These are phyloP conservation scores for Caranx melampygus DNA, from an alignment of 2,113 vertebrate genomes.

Conservation along the genomic window DNA sequence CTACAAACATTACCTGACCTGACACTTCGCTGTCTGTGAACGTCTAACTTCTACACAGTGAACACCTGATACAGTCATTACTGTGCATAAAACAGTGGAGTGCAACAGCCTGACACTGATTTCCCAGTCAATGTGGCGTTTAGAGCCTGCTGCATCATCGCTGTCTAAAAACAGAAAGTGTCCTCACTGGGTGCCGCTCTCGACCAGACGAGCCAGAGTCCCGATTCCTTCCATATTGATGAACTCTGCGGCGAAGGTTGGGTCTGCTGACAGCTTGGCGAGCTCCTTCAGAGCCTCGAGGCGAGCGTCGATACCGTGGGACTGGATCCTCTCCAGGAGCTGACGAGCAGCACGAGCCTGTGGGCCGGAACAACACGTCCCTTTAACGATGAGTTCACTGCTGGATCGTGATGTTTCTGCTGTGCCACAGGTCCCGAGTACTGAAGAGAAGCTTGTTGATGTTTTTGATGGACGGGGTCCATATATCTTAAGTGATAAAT, in stretches of 20 bases:
- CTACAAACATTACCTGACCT: background rate
- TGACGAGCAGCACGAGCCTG: slow-evolving; percentile 96
- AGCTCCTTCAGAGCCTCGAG: slow-evolving; percentile 98
- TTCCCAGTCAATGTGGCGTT: too few relatives aligned
- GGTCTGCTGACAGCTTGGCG: slow-evolving; percentile 95
- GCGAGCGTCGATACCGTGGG: slow-evolving; percentile 91
- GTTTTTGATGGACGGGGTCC: background rate
- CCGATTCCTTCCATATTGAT: slow-evolving; percentile 98
- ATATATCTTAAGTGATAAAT: background rate
- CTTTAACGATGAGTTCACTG: background rate
- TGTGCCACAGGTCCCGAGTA: background rate
- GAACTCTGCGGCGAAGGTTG: slow-evolving; percentile 96
- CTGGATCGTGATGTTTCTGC: background rate
- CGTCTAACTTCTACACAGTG: background rate
- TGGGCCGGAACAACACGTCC: background rate
- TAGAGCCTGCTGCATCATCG: background rate
- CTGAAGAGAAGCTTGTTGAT: background rate
- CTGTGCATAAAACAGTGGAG: background rate
- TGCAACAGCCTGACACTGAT: too few relatives aligned
- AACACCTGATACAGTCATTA: background rate
- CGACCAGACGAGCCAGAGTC: slow-evolving; percentile 94
- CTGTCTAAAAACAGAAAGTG: background rate
- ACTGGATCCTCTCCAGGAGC: slow-evolving; percentile 96
- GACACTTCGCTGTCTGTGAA: background rate
- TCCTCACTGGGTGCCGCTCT: slow-evolving; percentile 92